phyloP scores from a whole-genome alignment of 64 coral and sea anemone species.

The Stylophora pistillata region DNA sequence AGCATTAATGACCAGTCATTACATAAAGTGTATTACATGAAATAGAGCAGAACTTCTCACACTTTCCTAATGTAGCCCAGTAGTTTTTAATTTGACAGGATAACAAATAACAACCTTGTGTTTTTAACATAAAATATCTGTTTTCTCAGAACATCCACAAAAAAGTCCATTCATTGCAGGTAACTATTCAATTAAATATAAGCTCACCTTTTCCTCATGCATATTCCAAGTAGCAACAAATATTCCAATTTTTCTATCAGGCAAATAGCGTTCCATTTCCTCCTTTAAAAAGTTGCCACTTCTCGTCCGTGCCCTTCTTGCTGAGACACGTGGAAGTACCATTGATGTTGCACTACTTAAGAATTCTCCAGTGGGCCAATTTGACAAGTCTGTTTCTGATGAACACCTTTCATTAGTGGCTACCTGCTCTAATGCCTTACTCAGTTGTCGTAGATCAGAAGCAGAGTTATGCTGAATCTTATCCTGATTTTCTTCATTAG shows the following conservation, averaged over 20 bases:
- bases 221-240: constrained; percentile 99
- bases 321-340: constrained; percentile 65
- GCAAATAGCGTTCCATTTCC: constrained; percentile 92
- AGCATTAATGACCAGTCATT: background rate
- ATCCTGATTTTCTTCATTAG: constrained; percentile 4
- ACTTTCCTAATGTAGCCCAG: too few species aligned
- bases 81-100: too few species aligned
- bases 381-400: constrained; percentile 70
- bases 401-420: constrained; percentile 40
- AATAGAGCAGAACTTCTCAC: too few species aligned
- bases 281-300: constrained; percentile 92
- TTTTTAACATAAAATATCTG: too few species aligned
- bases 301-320: constrained; percentile 67
- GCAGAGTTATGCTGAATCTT: constrained; percentile 45
- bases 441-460: constrained; percentile 53
- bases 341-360: constrained; percentile 30
- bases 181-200: background rate
- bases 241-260: constrained; percentile 73
- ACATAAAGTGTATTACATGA: background rate
- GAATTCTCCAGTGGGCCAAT: constrained; percentile 33
- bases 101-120: too few species aligned
- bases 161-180: background rate
- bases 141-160: background rate
- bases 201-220: constrained; percentile 96
- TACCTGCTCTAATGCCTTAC: constrained; percentile 18